phyloP scores from a whole-genome alignment of 2,888 invertebrate species.

The Rotaria socialis region DNA sequence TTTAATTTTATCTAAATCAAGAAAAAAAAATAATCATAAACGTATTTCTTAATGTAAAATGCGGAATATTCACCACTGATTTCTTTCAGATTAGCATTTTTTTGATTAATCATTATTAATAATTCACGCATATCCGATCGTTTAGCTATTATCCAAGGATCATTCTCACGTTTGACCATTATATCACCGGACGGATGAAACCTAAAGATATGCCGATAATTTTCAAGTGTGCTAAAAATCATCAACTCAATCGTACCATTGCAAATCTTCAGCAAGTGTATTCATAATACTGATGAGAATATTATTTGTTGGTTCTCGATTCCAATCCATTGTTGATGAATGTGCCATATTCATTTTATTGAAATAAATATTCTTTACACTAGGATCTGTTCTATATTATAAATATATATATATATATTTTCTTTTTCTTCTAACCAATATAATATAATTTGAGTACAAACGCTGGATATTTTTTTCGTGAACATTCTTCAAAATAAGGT shows the following conservation, averaged over 20 bases:
- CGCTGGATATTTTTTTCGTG: not conserved
- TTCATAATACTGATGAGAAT: not conserved
- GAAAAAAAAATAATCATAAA: not conserved
- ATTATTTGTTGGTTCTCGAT: not conserved
- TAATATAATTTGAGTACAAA: not conserved
- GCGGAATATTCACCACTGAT: conserved; percentile 70
- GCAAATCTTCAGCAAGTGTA: conserved; percentile 26
- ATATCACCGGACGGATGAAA: conserved; percentile 57
- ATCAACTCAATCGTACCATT: not conserved
- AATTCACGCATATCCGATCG: conserved; percentile 83
- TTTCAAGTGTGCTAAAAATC: no score
- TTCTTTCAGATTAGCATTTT: conserved; percentile 82
- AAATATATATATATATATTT: not conserved
- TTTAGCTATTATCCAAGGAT: conserved; percentile 90
- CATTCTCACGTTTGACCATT: conserved; percentile 62
- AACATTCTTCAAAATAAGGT: not conserved
- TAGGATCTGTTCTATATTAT: not conserved
- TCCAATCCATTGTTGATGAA: not conserved
- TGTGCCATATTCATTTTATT: conserved; percentile 9
- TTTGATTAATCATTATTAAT: conserved; percentile 83
- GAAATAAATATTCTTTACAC: not conserved
- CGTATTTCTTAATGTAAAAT: no score
- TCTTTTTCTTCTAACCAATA: not conserved
- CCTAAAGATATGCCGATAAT: conserved; percentile 47
- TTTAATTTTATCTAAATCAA: conserved; percentile 4